These are phyloP conservation scores for Stylophora pistillata DNA, from an alignment of 64 coral and sea anemone genomes.

Conservation along the genomic window DNA sequence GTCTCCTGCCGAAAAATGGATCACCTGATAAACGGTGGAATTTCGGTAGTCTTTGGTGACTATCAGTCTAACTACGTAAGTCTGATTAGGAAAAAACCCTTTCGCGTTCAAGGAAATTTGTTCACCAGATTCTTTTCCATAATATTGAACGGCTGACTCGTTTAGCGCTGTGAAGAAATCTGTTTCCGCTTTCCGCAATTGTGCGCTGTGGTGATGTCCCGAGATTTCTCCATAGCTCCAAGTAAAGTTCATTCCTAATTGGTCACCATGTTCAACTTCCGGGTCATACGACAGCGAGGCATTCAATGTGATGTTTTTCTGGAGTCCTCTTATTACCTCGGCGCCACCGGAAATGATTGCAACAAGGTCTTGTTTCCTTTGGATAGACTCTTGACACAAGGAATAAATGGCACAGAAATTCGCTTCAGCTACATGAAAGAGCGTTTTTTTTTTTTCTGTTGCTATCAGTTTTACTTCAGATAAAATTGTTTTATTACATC, in stretches of 20 bases:
- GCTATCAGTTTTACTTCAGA: too few species aligned
- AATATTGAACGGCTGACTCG: background rate
- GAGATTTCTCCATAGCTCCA: background rate
- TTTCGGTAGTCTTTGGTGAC: background rate
- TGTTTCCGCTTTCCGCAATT: background rate
- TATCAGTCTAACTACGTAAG: background rate
- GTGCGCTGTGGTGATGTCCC: background rate
- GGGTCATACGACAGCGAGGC: conserved; percentile 41
- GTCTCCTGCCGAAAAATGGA: background rate
- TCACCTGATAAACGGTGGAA: background rate
- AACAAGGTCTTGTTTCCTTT: conserved; percentile 12
- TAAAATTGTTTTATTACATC: too few species aligned
- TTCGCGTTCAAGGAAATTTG: background rate
- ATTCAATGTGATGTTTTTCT: too few species aligned
- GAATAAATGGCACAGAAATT: too few species aligned
- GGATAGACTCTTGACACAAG: too few species aligned
- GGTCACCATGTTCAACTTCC: conserved; percentile 24
- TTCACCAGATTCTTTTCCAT: background rate
- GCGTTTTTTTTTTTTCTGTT: too few species aligned
- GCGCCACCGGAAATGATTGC: too few species aligned
- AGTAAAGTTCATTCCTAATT: conserved; percentile 28
- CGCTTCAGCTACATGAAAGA: too few species aligned
- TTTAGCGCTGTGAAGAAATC: background rate
- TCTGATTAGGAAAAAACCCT: too few species aligned
- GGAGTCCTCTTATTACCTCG: too few species aligned